Evolutionary conservation across 2,888 invertebrate genomes (phyloP).

Genomic region (Ochropleura plecta): DNA sequence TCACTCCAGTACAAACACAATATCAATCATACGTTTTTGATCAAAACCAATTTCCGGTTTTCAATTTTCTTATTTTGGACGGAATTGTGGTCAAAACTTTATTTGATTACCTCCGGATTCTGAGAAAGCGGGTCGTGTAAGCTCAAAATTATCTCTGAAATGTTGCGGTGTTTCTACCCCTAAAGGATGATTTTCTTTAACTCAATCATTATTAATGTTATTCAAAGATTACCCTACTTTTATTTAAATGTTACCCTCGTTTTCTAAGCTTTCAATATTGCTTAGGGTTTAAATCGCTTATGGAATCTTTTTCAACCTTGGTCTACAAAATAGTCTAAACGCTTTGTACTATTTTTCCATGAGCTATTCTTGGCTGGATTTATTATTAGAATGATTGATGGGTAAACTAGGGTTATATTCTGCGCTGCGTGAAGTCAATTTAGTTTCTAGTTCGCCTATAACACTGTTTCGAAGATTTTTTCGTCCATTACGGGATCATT

Average conservation of each 20-base stretch:
- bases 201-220: constrained; percentile 34
- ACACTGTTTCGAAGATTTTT: constrained; percentile 8
- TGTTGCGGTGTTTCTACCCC: not conserved
- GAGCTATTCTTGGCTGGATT: constrained; percentile 33
- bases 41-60: constrained; percentile 7
- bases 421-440: constrained; percentile 20
- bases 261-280: constrained; percentile 21
- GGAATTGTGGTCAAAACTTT: not conserved
- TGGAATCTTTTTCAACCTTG: constrained; percentile 37
- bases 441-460: constrained; percentile 22
- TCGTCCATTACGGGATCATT: not conserved
- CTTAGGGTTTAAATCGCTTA: constrained; percentile 15
- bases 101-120: not conserved
- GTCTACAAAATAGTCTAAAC: constrained; percentile 25
- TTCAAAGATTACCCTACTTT: constrained; percentile 40
- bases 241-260: constrained; percentile 17
- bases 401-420: constrained; percentile 27
- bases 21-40: not conserved
- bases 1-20: not conserved
- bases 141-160: constrained; percentile 20
- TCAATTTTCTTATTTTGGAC: not conserved
- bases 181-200: constrained; percentile 23
- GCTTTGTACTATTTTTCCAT: constrained; percentile 30
- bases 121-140: constrained; percentile 31
- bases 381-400: constrained; percentile 59